These are phyloP conservation scores for Porites lutea DNA, from an alignment of 64 coral and sea anemone species.

Conservation along the genomic window DNA sequence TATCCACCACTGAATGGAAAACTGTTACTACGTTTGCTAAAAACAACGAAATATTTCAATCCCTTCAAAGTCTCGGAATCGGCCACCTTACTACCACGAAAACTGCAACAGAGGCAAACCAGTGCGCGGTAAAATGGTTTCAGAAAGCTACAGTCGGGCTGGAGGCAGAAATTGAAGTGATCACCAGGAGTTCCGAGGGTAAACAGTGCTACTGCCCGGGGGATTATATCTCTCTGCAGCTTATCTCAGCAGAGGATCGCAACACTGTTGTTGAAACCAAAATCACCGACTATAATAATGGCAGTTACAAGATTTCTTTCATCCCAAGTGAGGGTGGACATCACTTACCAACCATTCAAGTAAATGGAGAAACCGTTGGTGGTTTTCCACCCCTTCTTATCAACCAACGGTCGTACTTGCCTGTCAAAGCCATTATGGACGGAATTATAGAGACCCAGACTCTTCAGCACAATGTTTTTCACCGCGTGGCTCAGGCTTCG, in stretches of 20 bases:
- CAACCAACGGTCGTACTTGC: background rate
- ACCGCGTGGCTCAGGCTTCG: too few relatives aligned
- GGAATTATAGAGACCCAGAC: too few relatives aligned
- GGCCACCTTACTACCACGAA: background rate
- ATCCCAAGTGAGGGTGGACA: background rate
- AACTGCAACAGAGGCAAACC: constrained; percentile 5
- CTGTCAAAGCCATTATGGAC: too few relatives aligned
- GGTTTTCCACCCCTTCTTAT: background rate
- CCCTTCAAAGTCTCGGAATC: background rate
- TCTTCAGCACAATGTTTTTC: too few relatives aligned
- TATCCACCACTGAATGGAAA: background rate
- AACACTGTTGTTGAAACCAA: background rate
- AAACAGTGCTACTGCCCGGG: background rate
- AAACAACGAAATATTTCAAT: constrained; percentile 1
- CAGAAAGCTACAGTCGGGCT: background rate
- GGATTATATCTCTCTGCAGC: background rate
- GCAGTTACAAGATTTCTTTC: background rate
- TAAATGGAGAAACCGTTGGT: background rate
- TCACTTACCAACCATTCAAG: background rate
- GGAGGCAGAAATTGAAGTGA: background rate
- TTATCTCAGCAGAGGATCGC: background rate
- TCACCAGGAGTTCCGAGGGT: background rate
- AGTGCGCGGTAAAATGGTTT: background rate
- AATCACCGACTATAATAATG: background rate
- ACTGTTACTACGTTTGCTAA: background rate